Evolutionary conservation across 2,113 vertebrate genomes (phyloP).

Genomic region (Nothocercus nigrocapillus): DNA sequence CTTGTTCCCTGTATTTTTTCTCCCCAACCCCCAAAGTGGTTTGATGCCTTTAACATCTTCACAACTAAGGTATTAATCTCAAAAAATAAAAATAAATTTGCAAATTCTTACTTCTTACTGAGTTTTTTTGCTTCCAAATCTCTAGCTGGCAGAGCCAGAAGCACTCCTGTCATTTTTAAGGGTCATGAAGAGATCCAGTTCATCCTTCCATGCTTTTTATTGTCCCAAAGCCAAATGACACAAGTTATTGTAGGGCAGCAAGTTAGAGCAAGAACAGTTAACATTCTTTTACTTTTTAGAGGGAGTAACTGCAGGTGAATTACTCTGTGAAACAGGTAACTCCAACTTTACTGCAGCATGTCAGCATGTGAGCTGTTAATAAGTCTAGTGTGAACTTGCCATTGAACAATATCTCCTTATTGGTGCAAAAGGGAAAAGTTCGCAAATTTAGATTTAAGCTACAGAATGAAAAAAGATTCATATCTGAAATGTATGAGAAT

Average conservation of each 20-base stretch:
- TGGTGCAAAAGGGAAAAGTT: not conserved
- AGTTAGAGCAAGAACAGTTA: not conserved
- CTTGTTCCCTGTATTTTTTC: not conserved
- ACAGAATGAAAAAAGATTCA: not conserved
- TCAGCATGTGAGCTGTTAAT: not conserved
- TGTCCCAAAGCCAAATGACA: slow-evolving; percentile 18
- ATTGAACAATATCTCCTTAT: not conserved
- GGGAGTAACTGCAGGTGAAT: not conserved
- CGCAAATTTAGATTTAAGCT: not conserved
- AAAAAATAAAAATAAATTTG: not conserved
- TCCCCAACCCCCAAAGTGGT: not conserved
- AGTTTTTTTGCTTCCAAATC: not conserved
- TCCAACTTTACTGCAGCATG: not conserved
- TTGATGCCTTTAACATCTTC: not conserved
- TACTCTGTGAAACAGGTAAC: not conserved
- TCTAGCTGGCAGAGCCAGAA: not conserved
- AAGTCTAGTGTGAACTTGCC: not conserved
- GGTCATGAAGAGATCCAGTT: not conserved
- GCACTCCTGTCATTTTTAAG: not conserved
- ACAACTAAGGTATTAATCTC: not conserved
- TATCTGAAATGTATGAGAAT: not conserved
- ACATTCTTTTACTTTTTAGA: not conserved
- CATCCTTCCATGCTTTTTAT: not conserved
- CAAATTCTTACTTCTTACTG: not conserved
- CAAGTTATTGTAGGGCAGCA: not conserved